Conservation (phyloP, 2,797 vertebrate species). For the Fratercula arctica region DNA sequence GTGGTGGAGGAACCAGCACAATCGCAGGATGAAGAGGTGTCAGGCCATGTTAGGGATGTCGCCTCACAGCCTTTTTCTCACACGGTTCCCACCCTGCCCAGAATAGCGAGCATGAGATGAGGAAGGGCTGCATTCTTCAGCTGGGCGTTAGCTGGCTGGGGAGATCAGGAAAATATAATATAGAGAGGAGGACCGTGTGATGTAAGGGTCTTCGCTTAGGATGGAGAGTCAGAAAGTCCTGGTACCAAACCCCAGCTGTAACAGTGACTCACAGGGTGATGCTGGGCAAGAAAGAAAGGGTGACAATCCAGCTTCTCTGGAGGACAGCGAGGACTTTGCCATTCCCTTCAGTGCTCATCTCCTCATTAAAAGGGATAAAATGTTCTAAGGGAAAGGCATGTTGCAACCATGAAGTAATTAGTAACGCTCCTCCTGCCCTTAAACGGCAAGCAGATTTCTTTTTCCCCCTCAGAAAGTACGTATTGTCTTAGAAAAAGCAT, state of each 20-base stretch:
- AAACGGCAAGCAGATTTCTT: accelerated
- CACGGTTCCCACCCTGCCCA: background rate
- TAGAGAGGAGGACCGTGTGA: background rate
- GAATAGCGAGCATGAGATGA: background rate
- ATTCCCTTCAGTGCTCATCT: background rate
- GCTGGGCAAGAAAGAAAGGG: background rate
- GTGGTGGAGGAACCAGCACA: constrained; percentile 6
- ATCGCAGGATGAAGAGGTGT: constrained; percentile 63
- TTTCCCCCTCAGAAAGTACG: accelerated
- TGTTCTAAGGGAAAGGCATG: background rate
- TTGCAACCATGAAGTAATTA: background rate
- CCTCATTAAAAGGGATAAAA: background rate
- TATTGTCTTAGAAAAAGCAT: background rate
- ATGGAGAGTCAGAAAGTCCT: background rate
- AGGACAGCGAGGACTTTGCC: background rate
- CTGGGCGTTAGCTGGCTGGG: background rate
- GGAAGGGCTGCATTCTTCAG: background rate
- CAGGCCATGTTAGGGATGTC: background rate
- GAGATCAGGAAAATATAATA: background rate
- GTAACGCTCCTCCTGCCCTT: background rate
- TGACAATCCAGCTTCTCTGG: background rate
- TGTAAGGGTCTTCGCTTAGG: background rate
- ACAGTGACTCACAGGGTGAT: background rate
- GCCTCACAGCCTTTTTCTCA: background rate
- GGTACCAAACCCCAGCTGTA: background rate